These are phyloP conservation scores for Cordilura impudica DNA, from an alignment of 2,888 invertebrate genomes.

Conservation along the genomic window DNA sequence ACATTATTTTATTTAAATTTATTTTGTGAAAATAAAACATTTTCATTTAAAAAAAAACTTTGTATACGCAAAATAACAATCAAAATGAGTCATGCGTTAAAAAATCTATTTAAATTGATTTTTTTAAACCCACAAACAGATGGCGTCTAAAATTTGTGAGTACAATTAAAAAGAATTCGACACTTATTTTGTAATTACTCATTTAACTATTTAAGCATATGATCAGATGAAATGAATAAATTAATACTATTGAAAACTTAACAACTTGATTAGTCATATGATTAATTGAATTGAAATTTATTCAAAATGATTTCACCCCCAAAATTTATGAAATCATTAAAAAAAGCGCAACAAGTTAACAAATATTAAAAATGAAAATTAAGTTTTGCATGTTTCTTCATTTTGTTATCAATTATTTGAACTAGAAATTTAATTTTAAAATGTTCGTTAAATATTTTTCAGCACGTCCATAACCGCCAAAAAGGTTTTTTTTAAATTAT, in stretches of 20 bases:
- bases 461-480: too few species aligned
- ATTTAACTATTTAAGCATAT: not conserved
- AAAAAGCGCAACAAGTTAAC: not conserved
- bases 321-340: not conserved
- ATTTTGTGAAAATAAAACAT: not conserved
- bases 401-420: too few species aligned
- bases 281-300: not conserved
- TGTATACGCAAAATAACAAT: conserved; percentile 17
- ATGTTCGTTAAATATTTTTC: too few species aligned
- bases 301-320: conserved; percentile 25
- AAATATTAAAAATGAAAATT: not conserved
- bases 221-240: conserved; percentile 15
- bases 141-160: conserved; percentile 8
- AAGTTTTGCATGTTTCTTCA: too few species aligned
- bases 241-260: not conserved
- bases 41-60: conserved; percentile 2
- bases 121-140: conserved; percentile 16
- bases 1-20: conserved; percentile 33
- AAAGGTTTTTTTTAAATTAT: too few species aligned
- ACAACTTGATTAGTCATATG: conserved; percentile 3
- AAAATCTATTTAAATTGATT: conserved; percentile 35
- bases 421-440: too few species aligned
- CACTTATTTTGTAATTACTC: conserved; percentile 13
- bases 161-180: not conserved
- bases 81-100: conserved; percentile 28